Evolutionary conservation across 2,888 invertebrate genomes (phyloP).

Genomic region (Heliothis peltigera): DNA sequence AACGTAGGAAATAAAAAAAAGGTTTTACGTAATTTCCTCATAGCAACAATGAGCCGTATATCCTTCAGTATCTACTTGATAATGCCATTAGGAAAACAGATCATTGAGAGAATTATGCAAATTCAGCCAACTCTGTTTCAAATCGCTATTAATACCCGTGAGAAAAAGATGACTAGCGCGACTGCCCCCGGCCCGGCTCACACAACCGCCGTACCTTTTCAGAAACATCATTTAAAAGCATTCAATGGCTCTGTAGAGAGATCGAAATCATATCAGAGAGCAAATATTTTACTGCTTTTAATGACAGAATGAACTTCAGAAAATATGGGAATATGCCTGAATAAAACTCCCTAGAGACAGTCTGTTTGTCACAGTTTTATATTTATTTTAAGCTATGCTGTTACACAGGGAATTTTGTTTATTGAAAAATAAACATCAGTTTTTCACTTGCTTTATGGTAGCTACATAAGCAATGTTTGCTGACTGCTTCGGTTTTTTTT

Average conservation of each 20-base stretch:
- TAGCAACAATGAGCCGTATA: background rate
- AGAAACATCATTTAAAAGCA: conserved; percentile 63
- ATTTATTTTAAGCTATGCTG: background rate
- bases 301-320: conserved; percentile 38
- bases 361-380: conserved; percentile 17
- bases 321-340: conserved; percentile 16
- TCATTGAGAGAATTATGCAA: conserved; percentile 78
- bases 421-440: conserved; percentile 9
- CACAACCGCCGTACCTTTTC: conserved; percentile 62
- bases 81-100: conserved; percentile 74
- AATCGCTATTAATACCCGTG: conserved; percentile 80
- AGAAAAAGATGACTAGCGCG: conserved; percentile 74
- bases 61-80: conserved; percentile 62
- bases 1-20: background rate
- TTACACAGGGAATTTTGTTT: background rate
- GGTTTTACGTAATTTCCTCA: conserved; percentile 4
- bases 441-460: background rate
- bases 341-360: conserved; percentile 7
- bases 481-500: background rate
- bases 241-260: conserved; percentile 53
- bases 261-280: conserved; percentile 35
- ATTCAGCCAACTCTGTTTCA: conserved; percentile 79
- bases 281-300: conserved; percentile 37
- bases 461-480: background rate
- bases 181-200: conserved; percentile 59